Base-by-base conservation (phyloP, 2,113 vertebrate species). In the Pterocles orientalis region DNA sequence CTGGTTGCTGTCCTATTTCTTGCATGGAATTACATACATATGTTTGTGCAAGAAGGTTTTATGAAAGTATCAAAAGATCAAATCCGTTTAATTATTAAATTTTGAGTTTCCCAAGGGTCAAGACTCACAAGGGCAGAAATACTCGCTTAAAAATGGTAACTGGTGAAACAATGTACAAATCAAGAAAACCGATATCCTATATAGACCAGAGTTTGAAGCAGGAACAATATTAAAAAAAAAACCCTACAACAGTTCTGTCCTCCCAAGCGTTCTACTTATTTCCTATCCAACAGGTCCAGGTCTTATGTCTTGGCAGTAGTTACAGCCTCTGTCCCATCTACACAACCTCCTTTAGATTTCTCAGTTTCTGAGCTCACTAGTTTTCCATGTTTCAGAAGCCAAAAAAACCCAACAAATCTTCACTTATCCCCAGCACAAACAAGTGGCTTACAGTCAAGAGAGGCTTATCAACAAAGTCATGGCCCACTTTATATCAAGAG, bases 361-460 rank as follows among this genome's bases (percentile, higher is more conserved):
- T 88, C 45, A 5, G 4, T 21, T 82, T 29, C 60, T 23, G 25
- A 65, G 18, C 24, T 90, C 5, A 20, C 4, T 61, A 25, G 3
- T n/a, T 85, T 73, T 69, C 48, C 7, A 8, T 21, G 4, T 56
- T 73, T 81, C 26, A 53, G 36, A 65, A 78, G 61, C 7, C 4
- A 33, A 56, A 82, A 45, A 17, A 5, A 0, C 0, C 0, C 17
- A 48, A 57, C 2, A 12, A 76, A 68, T 79, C 13, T 79, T 82
- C 41, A 53, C 10, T 7, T 33, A 66, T 18, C 4, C 50, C 13
- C 14, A 88, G 20, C 18, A 73, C 12, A 85, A 41, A 61, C 24
- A 36, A 36, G 47, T 25, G 15, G 4, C 6, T 12, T 70, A 16
- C 20, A 34, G 0, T n/a, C 7, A 78, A 26, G 21, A 70, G 41